A percentile compares a stretch with the other conserved stretches of the same genome.
Conservation (phyloP, 2,888 invertebrate genomes). For the Ashinkailepas kermadecensis region DNA sequence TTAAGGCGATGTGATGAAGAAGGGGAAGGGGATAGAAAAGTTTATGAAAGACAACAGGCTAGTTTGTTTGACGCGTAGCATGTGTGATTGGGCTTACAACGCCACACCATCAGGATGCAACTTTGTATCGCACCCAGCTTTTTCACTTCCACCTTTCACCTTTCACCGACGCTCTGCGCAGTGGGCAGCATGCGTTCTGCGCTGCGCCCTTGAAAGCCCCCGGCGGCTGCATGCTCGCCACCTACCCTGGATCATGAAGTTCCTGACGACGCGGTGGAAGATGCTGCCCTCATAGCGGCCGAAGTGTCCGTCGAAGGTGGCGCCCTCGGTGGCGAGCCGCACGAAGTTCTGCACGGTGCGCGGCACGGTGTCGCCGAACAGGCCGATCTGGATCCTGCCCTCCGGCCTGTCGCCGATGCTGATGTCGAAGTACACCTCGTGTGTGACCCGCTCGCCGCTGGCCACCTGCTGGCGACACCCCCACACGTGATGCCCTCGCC, state of each 20-base stretch:
- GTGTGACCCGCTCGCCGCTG: slow-evolving; percentile 53
- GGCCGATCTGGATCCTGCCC: slow-evolving; percentile 72
- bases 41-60: too few relatives aligned
- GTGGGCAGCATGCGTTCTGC: too few relatives aligned
- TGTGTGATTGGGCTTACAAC: too few relatives aligned
- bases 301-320: slow-evolving; percentile 53
- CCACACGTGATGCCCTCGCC: too few relatives aligned
- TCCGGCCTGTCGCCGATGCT: slow-evolving; percentile 60
- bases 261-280: slow-evolving; percentile 77
- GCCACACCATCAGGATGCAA: too few relatives aligned
- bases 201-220: too few relatives aligned
- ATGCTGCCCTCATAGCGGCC: slow-evolving; percentile 63
- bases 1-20: too few relatives aligned
- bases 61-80: too few relatives aligned
- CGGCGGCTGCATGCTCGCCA: slow-evolving; percentile 25
- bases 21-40: too few relatives aligned
- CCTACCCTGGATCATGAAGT: slow-evolving; percentile 86
- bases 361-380: slow-evolving; percentile 81
- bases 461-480: slow-evolving; percentile 17
- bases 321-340: slow-evolving; percentile 63
- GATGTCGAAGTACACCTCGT: slow-evolving; percentile 75
- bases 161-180: too few relatives aligned
- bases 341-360: slow-evolving; percentile 80
- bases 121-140: too few relatives aligned
- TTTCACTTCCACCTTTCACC: too few relatives aligned